phyloP scores from a whole-genome alignment of 2,113 vertebrate genomes.

The Crotalus horridus region DNA sequence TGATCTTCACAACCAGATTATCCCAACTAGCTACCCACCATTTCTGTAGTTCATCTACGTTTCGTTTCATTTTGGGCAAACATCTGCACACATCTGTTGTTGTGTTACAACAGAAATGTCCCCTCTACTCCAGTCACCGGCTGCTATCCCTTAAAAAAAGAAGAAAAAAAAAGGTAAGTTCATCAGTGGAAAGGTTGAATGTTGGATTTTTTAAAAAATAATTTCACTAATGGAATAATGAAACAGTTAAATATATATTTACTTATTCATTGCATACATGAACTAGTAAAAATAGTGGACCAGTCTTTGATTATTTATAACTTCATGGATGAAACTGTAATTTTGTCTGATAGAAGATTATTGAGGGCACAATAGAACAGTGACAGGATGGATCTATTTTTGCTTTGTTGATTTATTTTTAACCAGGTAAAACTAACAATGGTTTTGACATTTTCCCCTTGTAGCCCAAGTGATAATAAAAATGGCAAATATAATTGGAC shows the following conservation, averaged over 20 bases:
- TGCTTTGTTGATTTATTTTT: background rate
- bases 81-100: background rate
- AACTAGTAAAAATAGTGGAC: background rate
- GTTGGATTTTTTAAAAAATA: background rate
- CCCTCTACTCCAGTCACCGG: background rate
- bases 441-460: background rate
- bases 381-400: background rate
- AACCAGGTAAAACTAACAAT: background rate
- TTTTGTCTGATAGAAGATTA: background rate
- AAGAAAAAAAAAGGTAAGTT: background rate
- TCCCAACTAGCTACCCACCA: background rate
- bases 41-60: background rate
- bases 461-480: background rate
- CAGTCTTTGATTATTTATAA: background rate
- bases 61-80: background rate
- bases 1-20: background rate
- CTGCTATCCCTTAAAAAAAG: background rate
- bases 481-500: background rate
- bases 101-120: background rate
- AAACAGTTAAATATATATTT: background rate
- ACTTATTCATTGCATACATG: background rate
- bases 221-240: background rate
- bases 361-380: background rate
- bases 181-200: background rate
- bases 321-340: background rate